Conservation (phyloP, 2,888 invertebrate species). For the Watsonalla binaria region DNA sequence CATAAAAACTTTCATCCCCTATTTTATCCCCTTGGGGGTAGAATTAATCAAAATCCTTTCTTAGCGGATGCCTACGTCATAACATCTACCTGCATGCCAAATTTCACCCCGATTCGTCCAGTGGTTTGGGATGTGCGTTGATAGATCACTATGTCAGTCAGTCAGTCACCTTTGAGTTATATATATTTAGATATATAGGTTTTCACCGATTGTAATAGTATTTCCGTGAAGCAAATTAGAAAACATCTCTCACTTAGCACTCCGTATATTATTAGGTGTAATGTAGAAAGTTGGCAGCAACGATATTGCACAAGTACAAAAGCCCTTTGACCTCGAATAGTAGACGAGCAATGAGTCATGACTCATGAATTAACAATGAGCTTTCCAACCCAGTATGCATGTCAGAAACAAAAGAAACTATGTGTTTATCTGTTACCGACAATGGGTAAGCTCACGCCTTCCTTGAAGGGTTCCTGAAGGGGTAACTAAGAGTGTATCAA, state of each 20-base stretch:
- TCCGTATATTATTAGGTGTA: slow-evolving; percentile 14
- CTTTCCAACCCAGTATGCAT: slow-evolving; percentile 25
- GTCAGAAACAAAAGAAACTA: slow-evolving; percentile 4
- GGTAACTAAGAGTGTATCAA: too few relatives aligned
- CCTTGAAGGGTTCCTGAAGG: too few relatives aligned
- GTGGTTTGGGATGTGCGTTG: too few relatives aligned
- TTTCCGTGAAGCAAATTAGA: neutral
- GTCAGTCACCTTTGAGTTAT: too few relatives aligned
- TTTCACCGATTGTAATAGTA: neutral
- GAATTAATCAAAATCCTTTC: too few relatives aligned
- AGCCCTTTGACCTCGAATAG: slow-evolving; percentile 56
- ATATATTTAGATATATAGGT: too few relatives aligned
- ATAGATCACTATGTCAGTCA: too few relatives aligned
- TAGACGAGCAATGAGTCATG: slow-evolving; percentile 42
- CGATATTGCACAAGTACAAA: slow-evolving; percentile 32
- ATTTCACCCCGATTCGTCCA: too few relatives aligned
- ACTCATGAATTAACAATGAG: slow-evolving; percentile 27
- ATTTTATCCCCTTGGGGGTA: too few relatives aligned
- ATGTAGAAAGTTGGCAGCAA: slow-evolving; percentile 30
- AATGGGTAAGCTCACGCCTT: neutral
- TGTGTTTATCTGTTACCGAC: neutral
- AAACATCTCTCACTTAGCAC: slow-evolving; percentile 4
- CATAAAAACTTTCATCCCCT: too few relatives aligned
- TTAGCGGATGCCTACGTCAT: too few relatives aligned
- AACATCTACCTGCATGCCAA: too few relatives aligned